Base-by-base conservation (phyloP, 2,797 vertebrate species). In the Triplophysa bombifrons region DNA sequence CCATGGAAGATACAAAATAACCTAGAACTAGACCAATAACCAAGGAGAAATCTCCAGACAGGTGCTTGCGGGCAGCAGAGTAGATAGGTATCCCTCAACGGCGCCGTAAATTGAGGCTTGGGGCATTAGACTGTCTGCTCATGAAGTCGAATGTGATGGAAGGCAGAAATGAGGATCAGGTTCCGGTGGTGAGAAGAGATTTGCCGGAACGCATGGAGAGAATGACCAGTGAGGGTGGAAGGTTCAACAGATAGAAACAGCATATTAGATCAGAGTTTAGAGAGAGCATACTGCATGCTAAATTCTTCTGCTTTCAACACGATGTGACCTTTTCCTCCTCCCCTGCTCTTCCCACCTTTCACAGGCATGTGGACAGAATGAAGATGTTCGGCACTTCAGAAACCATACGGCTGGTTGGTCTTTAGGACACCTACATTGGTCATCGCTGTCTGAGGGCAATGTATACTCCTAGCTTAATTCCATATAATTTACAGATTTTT, bases 221-320 rank as follows among this genome's bases (percentile, higher is more conserved):
- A 70, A 67, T 7, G 41, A 46, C 48, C 3, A 27, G 22, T 58
- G 14, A 63, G 25, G 51, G 48, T 82, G 11, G 50, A 78, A 67
- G 55, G 25, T 85, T 78, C 71, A 71, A 81, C 81, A 84, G 81
- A 82, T 72, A 83, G 69, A 85, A 85, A 83, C 72, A 72, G 86
- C 82, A 85, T 85, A 75, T 74, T 72, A 83, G 81, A 87, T 85
- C 80, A 80, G 82, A 83, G 78, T 76, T 81, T 77, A 78, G 74
- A 83, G 61, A 34, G 41, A 72, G 66, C 51, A 68, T 51, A 50
- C 72, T 80, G 74, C 77, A 78, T 75, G 66, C 76, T 74, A 44
- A 80, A 85, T 69, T 77, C 72, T 63, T 53, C 75, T 81, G 60
- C 75, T 82, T 80, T 81, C 74, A 77, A 81, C 16, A 22, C 46